Evolutionary conservation across 1,140 invertebrate species (phyloP), one percentile per base, ranked within the genome.

Genomic region (Liolophura sinensis): DNA sequence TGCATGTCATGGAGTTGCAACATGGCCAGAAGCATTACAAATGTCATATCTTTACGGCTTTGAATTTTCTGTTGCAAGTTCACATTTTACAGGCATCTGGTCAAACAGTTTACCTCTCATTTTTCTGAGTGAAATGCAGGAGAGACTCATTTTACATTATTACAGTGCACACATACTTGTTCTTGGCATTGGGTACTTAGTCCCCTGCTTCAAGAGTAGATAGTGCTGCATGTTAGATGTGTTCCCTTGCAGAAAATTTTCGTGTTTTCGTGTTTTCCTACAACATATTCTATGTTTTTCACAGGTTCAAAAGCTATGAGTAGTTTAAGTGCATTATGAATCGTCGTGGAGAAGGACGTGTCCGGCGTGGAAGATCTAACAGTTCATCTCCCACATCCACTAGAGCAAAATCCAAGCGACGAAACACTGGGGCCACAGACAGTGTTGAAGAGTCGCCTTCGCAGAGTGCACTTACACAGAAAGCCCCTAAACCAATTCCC

Each of bases 351-450:
- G 67, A 69, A 47, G 62, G 61, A 48, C 62, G 62, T 16, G 24
- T 55, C 40, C 49, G 60, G 40, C 46, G 62, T 54, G 68, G 68
- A 40, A 46, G 60, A 20, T 59, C 68, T n/a, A 69, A 56, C 59
- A 69, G 68, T 52, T 69, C 68, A 18, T 65, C 68, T 12, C 68
- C 68, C 18, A 62, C 63, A 12, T 48, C 54, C 22, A 58, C 50
- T 3, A n/a, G 64, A 58, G 59, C 52, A 14, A 59, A 63, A 18
- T 62, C 60, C 59, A 24, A 58, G 5, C 25, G 63, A 1, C 64
- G 68, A 51, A 62, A 62, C 15, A 46, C 65, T 22, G 47, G 50
- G 5, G 27, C 40, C 22, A 50, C 12, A 4, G 40, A 46, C 47
- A 58, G 14, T 57, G 54, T 50, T 27, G 49, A 49, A 49, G 60